These are phyloP conservation scores for Tragelaphus scriptus DNA, from an alignment of 2,113 vertebrate genomes.

Conservation along the genomic window DNA sequence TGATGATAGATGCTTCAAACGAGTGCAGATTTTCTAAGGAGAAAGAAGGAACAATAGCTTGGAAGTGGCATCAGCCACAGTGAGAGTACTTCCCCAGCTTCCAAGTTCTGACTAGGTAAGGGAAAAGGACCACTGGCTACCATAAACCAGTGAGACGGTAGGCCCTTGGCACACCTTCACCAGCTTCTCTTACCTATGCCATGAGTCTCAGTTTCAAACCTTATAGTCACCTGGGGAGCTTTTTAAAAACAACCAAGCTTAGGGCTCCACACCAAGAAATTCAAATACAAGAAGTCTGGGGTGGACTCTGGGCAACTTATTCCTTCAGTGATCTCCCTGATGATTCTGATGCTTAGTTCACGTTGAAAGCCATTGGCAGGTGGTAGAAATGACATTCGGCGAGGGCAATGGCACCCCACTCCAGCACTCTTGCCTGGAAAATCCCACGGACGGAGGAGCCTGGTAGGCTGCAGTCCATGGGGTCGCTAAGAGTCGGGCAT, in stretches of 20 bases:
- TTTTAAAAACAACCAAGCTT: neutral
- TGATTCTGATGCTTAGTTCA: neutral
- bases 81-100: neutral
- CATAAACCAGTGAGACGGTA: rapidly evolving
- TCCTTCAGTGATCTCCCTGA: neutral
- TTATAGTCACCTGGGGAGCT: neutral
- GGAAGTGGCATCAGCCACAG: neutral
- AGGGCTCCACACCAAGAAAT: neutral
- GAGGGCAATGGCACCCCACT: too few relatives aligned
- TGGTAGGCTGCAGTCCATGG: too few relatives aligned
- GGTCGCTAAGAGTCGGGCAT: too few relatives aligned
- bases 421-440: too few relatives aligned
- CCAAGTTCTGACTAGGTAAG: neutral
- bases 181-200: neutral
- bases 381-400: neutral
- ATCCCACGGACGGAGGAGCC: too few relatives aligned
- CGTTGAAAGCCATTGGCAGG: neutral
- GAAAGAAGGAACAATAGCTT: neutral
- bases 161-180: too few relatives aligned
- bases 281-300: neutral
- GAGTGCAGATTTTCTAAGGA: neutral
- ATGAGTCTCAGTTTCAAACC: neutral
- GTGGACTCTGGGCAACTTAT: neutral
- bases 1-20: neutral
- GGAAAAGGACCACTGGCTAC: neutral